These are phyloP conservation scores for Ailurus styani DNA, from an alignment of 2,113 vertebrate species.

Conservation along the genomic window DNA sequence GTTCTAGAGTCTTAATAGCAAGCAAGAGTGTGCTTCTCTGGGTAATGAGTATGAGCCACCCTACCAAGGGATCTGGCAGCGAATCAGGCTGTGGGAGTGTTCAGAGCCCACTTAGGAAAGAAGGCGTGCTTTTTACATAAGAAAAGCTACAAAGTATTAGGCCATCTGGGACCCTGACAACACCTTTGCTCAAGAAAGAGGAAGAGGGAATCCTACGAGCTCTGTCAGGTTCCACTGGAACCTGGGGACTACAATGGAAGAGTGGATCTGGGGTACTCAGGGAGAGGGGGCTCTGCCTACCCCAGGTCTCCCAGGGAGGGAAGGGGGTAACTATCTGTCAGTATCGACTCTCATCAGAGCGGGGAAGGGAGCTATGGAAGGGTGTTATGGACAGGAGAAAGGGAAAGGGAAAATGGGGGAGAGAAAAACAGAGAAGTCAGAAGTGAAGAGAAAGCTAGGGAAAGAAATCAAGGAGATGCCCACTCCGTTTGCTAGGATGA, in stretches of 20 bases:
- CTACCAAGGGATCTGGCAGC: not conserved
- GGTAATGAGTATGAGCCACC: not conserved
- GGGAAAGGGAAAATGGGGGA: constrained; percentile 49
- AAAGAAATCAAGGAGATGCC: constrained; percentile 27
- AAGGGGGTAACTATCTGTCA: constrained; percentile 71
- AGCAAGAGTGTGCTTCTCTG: constrained; percentile 35
- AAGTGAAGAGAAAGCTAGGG: constrained; percentile 47
- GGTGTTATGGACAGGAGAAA: constrained; percentile 30
- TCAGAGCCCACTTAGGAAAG: not conserved
- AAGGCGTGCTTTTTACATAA: not conserved
- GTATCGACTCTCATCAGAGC: constrained; percentile 77
- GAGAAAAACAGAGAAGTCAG: constrained; percentile 71
- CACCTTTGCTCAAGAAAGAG: constrained; percentile 1
- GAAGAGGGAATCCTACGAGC: not conserved
- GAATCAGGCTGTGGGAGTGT: not conserved
- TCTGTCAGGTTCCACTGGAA: not conserved
- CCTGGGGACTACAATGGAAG: not conserved
- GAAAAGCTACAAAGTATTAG: constrained; percentile 28
- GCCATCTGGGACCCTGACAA: constrained; percentile 23
- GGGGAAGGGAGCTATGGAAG: constrained; percentile 77
- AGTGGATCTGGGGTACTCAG: not conserved
- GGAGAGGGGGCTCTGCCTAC: not conserved
- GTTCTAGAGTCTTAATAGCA: not conserved
- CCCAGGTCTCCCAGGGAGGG: constrained; percentile 63
- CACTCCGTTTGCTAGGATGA: not conserved